Conservation (phyloP, 2,797 vertebrate species). For the Kryptopterus vitreolus region DNA sequence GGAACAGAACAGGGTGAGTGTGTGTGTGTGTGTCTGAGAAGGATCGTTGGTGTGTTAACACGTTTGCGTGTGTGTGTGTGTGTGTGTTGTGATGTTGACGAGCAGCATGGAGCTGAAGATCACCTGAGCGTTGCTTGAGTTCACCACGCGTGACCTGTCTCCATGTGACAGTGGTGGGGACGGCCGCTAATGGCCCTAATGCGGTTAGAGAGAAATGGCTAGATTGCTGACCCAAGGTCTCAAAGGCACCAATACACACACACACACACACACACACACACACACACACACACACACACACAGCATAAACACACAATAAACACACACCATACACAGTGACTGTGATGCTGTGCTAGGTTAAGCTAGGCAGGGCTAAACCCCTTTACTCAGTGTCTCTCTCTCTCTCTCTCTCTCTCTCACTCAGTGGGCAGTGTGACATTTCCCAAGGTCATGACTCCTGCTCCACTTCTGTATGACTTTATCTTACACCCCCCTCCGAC, state of each 20-base stretch:
- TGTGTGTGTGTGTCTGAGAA: conserved; percentile 10
- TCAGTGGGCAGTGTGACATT: conserved; percentile 71
- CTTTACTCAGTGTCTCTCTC: not conserved
- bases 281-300: conserved; percentile 29
- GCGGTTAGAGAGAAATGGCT: conserved; percentile 75
- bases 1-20: not conserved
- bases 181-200: conserved; percentile 76
- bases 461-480: conserved; percentile 61
- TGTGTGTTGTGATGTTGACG: conserved; percentile 19
- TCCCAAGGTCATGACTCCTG: conserved; percentile 71
- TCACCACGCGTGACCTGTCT: conserved; percentile 69
- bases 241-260: conserved; percentile 45
- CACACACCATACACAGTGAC: conserved; percentile 9
- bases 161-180: conserved; percentile 73
- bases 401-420: conserved; percentile 36
- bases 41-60: not conserved
- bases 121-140: conserved; percentile 49
- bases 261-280: conserved; percentile 41
- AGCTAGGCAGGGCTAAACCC: conserved; percentile 42
- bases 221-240: conserved; percentile 76
- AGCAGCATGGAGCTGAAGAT: conserved; percentile 30
- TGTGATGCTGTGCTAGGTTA: conserved; percentile 36
- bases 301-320: not conserved
- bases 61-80: conserved; percentile 16
- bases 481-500: conserved; percentile 49